Percentiles rank a stretch among this genome's conserved stretches.
phyloP scores from a whole-genome alignment of 2,888 invertebrate genomes.

The Chaetoderma sp. region DNA sequence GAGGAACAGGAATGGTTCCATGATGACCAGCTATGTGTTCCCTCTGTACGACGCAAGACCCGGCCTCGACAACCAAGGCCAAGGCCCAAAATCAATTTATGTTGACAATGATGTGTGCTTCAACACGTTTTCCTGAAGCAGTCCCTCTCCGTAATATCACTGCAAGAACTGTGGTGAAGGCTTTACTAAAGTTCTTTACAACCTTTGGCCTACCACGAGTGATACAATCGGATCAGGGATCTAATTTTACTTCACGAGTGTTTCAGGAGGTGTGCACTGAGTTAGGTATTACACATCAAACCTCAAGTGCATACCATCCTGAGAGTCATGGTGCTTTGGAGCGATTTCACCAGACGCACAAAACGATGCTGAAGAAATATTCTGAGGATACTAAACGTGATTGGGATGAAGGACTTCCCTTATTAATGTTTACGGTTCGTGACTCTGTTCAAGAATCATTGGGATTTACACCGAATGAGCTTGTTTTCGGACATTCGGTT shows the following conservation, averaged over 20 bases:
- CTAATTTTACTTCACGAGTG: constrained; percentile 14
- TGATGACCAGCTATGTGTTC: no score
- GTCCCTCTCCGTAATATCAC: constrained; percentile 13
- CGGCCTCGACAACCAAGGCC: no score
- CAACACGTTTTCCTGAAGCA: constrained; percentile 19
- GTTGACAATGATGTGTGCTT: constrained; percentile 19
- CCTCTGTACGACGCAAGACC: no score
- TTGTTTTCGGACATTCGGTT: constrained; percentile 17
- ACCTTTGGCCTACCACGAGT: constrained; percentile 8
- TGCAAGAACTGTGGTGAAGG: neutral
- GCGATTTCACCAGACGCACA: neutral
- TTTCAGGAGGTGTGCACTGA: constrained; percentile 10
- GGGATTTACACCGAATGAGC: neutral
- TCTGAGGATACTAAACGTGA: neutral
- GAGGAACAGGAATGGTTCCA: no score
- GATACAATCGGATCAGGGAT: constrained; percentile 18
- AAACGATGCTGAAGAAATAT: neutral
- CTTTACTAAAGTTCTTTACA: constrained; percentile 7
- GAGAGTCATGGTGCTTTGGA: constrained; percentile 15
- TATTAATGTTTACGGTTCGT: neutral
- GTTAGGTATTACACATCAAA: constrained; percentile 11
- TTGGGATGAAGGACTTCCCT: constrained; percentile 1
- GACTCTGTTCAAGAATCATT: neutral
- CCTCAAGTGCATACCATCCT: constrained; percentile 21
- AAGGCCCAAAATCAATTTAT: constrained; percentile 12